Percentiles rank a stretch among this genome's conserved stretches.
Conservation (phyloP, 2,113 vertebrate genomes). For the Cairina moschata region DNA sequence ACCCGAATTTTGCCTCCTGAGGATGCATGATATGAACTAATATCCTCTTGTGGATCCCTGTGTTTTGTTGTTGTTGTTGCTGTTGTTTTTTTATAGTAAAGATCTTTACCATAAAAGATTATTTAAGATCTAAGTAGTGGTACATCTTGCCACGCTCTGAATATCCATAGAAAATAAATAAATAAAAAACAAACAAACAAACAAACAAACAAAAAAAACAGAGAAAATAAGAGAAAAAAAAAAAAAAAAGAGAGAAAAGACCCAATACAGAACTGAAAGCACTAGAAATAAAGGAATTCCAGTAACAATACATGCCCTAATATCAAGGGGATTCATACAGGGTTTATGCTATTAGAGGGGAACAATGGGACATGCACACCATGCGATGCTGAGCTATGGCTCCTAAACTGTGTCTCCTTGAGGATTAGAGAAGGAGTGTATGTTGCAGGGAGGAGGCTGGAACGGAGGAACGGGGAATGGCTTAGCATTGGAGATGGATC, state of each 20-base stretch:
- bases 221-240: background rate
- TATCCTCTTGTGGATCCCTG: background rate
- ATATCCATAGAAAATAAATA: background rate
- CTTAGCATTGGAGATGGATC: background rate
- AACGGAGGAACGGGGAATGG: background rate
- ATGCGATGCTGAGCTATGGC: background rate
- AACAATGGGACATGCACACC: accelerated
- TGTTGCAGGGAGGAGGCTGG: background rate
- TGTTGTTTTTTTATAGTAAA: no score
- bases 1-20: background rate
- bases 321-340: background rate
- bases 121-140: background rate
- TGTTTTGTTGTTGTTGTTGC: background rate
- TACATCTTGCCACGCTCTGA: background rate
- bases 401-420: background rate
- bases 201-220: background rate
- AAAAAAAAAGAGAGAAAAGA: background rate
- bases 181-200: background rate
- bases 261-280: background rate
- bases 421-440: background rate
- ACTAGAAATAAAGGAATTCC: background rate
- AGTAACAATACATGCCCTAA: background rate
- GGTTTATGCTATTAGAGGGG: constrained; percentile 9
- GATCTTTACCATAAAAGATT: no score
- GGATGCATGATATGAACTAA: background rate